These are phyloP conservation scores for Isaurus tuberculatus DNA, from an alignment of 92 coral and sea anemone species.

Conservation along the genomic window DNA sequence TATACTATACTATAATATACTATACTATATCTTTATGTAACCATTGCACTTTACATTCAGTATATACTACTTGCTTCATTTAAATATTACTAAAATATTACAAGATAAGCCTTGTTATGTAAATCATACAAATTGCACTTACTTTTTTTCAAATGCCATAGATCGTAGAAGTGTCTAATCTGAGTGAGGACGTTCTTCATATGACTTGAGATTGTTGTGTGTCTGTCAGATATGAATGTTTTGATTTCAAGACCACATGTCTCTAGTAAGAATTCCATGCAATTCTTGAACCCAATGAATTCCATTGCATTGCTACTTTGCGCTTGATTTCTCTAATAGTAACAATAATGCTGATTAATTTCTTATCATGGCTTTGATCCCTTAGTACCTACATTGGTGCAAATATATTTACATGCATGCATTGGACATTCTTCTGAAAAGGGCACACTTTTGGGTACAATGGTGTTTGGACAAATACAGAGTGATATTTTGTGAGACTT, in stretches of 20 bases:
- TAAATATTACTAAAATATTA: not conserved
- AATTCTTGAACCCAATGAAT: conserved; percentile 44
- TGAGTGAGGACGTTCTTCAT: conserved; percentile 44
- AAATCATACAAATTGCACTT: conserved; percentile 1
- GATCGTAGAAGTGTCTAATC: conserved; percentile 30
- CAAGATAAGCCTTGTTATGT: not conserved
- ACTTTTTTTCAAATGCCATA: conserved; percentile 51
- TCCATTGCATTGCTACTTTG: conserved; percentile 57
- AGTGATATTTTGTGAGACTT: not conserved
- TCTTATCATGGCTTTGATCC: not conserved
- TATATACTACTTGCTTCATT: too few relatives aligned
- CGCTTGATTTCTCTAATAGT: conserved; percentile 46
- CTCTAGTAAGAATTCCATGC: conserved; percentile 45
- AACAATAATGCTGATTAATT: not conserved
- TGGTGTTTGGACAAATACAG: not conserved
- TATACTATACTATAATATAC: too few relatives aligned
- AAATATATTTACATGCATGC: not conserved
- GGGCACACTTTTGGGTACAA: not conserved
- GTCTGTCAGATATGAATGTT: conserved; percentile 50
- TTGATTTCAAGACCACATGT: conserved; percentile 25
- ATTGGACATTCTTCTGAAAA: not conserved
- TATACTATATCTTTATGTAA: too few relatives aligned
- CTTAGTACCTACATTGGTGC: not conserved
- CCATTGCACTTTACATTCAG: too few relatives aligned
- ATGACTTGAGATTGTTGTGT: conserved; percentile 35